Conservation (phyloP, 2,113 vertebrate genomes). For the Argyrosomus japonicus region DNA sequence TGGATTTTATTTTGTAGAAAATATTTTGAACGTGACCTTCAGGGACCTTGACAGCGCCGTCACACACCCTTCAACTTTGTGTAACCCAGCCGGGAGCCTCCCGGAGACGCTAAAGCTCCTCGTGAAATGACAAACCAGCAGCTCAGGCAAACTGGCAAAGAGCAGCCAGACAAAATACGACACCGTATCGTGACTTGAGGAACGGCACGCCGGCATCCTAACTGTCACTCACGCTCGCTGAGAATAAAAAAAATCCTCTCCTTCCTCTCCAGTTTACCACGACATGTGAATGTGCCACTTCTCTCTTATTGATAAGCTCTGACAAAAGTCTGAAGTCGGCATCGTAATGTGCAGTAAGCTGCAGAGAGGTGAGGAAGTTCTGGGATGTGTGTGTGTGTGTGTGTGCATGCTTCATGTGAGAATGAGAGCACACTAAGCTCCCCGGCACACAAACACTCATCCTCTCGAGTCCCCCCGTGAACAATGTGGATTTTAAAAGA, state of each 20-base stretch:
- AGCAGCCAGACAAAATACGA: constrained; percentile 49
- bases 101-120: constrained; percentile 50
- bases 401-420: constrained; percentile 17
- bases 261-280: constrained; percentile 43
- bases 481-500: constrained; percentile 77
- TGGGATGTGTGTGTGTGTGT: constrained; percentile 17
- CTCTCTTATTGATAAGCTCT: constrained; percentile 64
- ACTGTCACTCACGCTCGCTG: constrained; percentile 61
- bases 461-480: constrained; percentile 62
- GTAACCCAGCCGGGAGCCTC: constrained; percentile 29
- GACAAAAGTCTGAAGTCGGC: constrained; percentile 61
- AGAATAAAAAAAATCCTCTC: constrained; percentile 31
- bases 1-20: constrained; percentile 19
- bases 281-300: constrained; percentile 71
- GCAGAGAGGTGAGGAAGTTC: constrained; percentile 22
- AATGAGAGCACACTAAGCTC: constrained; percentile 57
- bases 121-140: constrained; percentile 48
- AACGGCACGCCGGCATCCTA: constrained; percentile 33
- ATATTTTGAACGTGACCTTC: constrained; percentile 35
- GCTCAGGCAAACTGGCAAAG: constrained; percentile 36
- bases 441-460: constrained; percentile 66
- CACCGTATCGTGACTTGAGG: constrained; percentile 50
- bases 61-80: constrained; percentile 41
- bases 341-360: constrained; percentile 48
- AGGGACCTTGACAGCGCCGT: constrained; percentile 24